Base-by-base conservation (phyloP, 2,113 vertebrate species). In the Eulemur macaco region DNA sequence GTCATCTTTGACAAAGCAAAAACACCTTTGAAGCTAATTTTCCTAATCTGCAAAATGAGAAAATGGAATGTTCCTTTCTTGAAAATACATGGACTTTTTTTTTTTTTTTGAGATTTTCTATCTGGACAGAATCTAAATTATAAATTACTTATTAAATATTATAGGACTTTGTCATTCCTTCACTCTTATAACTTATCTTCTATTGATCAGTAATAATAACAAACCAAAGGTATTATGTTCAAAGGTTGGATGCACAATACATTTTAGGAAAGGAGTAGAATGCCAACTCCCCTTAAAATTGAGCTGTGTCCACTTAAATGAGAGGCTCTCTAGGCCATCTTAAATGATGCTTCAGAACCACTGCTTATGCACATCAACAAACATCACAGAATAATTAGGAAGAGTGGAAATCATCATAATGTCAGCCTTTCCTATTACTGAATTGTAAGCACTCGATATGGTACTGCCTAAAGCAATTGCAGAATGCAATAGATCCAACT, bases 361-460 rank as follows among this genome's bases (percentile, higher is more conserved):
- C 85, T 66, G 77, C 6, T 95, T 94, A 97, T 45, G 37, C 27
- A 94, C 0, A 15, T 89, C 76, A 92, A 83, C 25, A 88, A 66
- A 77, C 63, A 89, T 89, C 95, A 87, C 8, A 17, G 91, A 93
- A 91, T 82, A 92, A 95, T 96, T 80, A 97, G 83, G 82, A 45
- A 92, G 66, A 96, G 73, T 76, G 94, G 76, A n/a, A 97, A 96
- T 97, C 87, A 95, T 96, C 98, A 94, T 37, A 86, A 1, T 80
- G 56, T 94, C 89, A 97, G 54, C 68, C 71, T 27, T 98, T 86
- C 50, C 42, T 11, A 31, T 96, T 97, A 97, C 47, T 95, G 88
- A 91, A 23, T 84, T 97, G 34, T 96, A 87, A 77, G 52, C 21
- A 81, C 45, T 96, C 0, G 0, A 85, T 86, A 89, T 21, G 56